Conservation (phyloP, 2,797 vertebrate species). For the Sciurus vulgaris region DNA sequence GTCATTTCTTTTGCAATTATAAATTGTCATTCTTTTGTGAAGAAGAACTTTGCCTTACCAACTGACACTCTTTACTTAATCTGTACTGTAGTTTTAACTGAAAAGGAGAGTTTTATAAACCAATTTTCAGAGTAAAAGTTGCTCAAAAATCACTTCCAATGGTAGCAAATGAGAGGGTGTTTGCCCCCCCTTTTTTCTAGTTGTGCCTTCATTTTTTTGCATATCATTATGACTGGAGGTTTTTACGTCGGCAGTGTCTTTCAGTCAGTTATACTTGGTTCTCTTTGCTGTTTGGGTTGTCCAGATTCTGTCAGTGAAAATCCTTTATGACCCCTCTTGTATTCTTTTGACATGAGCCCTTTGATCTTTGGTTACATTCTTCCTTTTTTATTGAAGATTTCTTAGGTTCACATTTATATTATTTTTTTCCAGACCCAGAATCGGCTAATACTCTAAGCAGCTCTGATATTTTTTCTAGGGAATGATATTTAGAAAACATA, state of each 20-base stretch:
- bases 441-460: background rate
- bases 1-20: slow-evolving; percentile 10
- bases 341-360: background rate
- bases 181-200: background rate
- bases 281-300: background rate
- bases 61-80: slow-evolving; percentile 17
- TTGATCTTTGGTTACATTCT: background rate
- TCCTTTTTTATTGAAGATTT: slow-evolving; percentile 36
- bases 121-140: slow-evolving; percentile 35
- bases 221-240: slow-evolving; percentile 13
- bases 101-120: slow-evolving; percentile 50
- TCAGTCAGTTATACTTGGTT: background rate
- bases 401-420: background rate
- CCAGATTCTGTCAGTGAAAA: background rate
- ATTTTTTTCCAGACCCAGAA: background rate
- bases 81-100: slow-evolving; percentile 1
- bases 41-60: slow-evolving; percentile 2
- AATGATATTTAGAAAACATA: background rate
- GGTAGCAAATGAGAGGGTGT: background rate
- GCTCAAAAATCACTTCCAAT: background rate
- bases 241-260: slow-evolving; percentile 1
- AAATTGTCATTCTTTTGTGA: slow-evolving; percentile 36
- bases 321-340: background rate
- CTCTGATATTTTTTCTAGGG: background rate
- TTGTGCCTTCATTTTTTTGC: background rate